Conservation (phyloP, 2,113 vertebrate species). For the Gracilinanus agilis region DNA sequence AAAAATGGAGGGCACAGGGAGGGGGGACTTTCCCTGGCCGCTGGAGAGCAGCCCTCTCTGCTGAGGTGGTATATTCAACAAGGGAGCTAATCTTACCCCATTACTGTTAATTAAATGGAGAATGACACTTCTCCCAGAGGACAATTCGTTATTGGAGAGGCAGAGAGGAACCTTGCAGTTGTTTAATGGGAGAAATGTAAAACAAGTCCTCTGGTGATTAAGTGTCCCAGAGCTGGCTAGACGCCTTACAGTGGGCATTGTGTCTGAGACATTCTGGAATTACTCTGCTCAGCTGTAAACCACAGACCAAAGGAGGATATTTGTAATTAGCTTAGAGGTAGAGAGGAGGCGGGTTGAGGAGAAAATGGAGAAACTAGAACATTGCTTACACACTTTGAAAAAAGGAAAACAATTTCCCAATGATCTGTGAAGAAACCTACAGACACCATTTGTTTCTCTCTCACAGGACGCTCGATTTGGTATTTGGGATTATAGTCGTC, state of each 20-base stretch:
- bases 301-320: not conserved
- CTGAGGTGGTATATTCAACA: slow-evolving; percentile 1
- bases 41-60: slow-evolving; percentile 9
- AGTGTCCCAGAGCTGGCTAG: slow-evolving; percentile 56
- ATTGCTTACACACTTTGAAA: not conserved
- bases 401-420: not conserved
- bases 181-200: slow-evolving; percentile 55
- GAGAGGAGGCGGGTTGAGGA: not conserved
- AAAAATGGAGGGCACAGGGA: not conserved
- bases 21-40: not conserved
- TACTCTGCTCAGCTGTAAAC: slow-evolving; percentile 11
- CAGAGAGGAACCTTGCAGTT: slow-evolving; percentile 51
- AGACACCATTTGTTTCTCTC: not conserved
- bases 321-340: slow-evolving; percentile 14
- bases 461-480: not conserved
- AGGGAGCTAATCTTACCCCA: slow-evolving; percentile 21
- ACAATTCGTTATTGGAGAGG: slow-evolving; percentile 42
- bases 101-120: slow-evolving; percentile 63
- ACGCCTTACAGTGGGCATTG: slow-evolving; percentile 31
- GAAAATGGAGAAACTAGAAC: not conserved
- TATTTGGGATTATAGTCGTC: not conserved
- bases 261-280: slow-evolving; percentile 20
- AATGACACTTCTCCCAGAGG: slow-evolving; percentile 55
- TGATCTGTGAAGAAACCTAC: not conserved
- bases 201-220: slow-evolving; percentile 60